Evolutionary conservation across 2,888 invertebrate genomes (phyloP).

Genomic region (Orthosia incerta): DNA sequence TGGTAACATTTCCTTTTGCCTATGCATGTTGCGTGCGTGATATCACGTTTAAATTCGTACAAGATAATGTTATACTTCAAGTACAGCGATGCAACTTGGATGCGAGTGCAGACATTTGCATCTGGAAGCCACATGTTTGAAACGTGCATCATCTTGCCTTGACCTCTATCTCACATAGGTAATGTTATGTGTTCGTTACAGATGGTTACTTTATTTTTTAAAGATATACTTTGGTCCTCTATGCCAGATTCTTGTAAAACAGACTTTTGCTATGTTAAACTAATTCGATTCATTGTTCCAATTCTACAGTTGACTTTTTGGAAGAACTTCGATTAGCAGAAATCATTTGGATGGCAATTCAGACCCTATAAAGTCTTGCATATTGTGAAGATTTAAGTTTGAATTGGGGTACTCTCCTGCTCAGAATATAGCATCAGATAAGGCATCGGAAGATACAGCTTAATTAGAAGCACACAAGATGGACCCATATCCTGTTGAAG

Average conservation of each 20-base stretch:
- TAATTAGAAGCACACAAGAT: no score
- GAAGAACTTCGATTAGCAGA: neutral
- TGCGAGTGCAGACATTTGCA: conserved; percentile 9
- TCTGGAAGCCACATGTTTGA: conserved; percentile 22
- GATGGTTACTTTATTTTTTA: neutral
- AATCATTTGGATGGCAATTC: neutral
- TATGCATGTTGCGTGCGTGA: conserved; percentile 1
- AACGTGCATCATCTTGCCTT: conserved; percentile 14
- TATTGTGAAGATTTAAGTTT: no score
- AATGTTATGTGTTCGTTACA: neutral
- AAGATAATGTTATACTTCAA: conserved; percentile 14
- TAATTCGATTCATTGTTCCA: neutral
- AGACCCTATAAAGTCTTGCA: no score
- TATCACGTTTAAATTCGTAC: conserved; percentile 12
- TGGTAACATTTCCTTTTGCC: no score
- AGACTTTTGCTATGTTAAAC: no score
- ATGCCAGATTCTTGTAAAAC: no score
- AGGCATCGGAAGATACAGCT: no score
- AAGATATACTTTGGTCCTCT: no score
- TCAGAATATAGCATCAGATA: no score
- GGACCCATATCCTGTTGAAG: no score
- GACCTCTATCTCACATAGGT: conserved; percentile 2
- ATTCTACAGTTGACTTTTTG: neutral
- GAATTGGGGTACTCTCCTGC: neutral
- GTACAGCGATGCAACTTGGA: conserved; percentile 13